Conservation (phyloP, 2,113 vertebrate genomes). For the Notothenia coriiceps region DNA sequence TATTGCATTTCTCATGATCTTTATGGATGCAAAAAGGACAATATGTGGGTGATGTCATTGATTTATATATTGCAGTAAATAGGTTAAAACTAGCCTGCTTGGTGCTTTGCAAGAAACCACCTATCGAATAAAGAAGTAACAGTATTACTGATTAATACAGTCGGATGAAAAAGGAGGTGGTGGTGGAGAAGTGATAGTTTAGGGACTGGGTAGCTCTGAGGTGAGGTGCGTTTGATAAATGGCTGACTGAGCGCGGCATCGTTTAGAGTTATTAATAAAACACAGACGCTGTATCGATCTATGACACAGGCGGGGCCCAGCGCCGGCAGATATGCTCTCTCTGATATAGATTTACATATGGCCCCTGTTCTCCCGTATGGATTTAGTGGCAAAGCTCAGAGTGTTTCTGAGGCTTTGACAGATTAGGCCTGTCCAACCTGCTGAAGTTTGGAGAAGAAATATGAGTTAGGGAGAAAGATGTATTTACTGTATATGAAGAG, state of each 20-base stretch:
- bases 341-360: constrained; percentile 79
- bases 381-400: constrained; percentile 69
- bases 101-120: constrained; percentile 1
- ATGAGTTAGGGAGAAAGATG: constrained; percentile 18
- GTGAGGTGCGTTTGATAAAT: constrained; percentile 66
- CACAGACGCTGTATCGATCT: constrained; percentile 75
- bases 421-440: constrained; percentile 59
- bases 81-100: neutral
- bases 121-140: constrained; percentile 38
- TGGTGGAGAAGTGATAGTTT: constrained; percentile 42
- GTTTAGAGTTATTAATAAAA: constrained; percentile 82
- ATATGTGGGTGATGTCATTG: neutral
- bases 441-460: constrained; percentile 22
- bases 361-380: constrained; percentile 66
- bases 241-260: constrained; percentile 63
- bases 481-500: constrained; percentile 42
- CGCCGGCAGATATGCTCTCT: constrained; percentile 61
- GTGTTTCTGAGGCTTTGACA: constrained; percentile 66
- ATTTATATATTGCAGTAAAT: neutral
- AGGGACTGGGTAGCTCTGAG: constrained; percentile 47
- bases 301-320: constrained; percentile 52
- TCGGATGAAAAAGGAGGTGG: constrained; percentile 16
- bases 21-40: neutral
- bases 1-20: neutral
- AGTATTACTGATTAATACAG: constrained; percentile 49